Evolutionary conservation across 2,888 invertebrate species (phyloP).

Genomic region (Lutraria lutraria): DNA sequence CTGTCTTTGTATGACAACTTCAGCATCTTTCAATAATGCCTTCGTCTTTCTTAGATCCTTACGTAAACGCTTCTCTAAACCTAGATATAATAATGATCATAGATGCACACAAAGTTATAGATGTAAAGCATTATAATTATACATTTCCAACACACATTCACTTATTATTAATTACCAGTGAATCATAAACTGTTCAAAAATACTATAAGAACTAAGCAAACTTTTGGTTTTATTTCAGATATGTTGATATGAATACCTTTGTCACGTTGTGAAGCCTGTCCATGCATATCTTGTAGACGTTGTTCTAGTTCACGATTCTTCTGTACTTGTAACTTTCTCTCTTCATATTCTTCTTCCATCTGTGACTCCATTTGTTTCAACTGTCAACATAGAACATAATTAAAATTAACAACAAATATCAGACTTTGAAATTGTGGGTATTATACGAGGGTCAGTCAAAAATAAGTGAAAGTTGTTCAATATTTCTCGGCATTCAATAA

Average conservation of each 20-base stretch:
- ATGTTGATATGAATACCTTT: constrained; percentile 72
- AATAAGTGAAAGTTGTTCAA: neutral
- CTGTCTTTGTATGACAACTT: constrained; percentile 95
- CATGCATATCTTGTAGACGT: constrained; percentile 92
- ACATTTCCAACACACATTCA: neutral
- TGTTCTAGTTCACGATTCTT: constrained; percentile 97
- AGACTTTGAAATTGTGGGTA: neutral
- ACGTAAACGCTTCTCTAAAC: constrained; percentile 89
- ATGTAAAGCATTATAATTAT: neutral
- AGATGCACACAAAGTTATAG: neutral
- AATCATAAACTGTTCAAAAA: too few species aligned
- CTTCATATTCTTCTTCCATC: constrained; percentile 96
- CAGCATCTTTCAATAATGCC: constrained; percentile 96
- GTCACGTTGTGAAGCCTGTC: constrained; percentile 88
- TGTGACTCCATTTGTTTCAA: constrained; percentile 94
- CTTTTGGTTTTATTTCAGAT: neutral
- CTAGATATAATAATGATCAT: constrained; percentile 67
- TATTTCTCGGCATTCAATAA: too few species aligned
- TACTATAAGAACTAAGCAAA: neutral
- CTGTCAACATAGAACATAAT: constrained; percentile 70
- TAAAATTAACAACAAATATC: neutral
- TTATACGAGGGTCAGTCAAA: neutral
- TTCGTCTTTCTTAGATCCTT: constrained; percentile 96
- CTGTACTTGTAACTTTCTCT: constrained; percentile 93
- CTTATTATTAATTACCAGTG: neutral